A percentile compares a stretch with the other conserved stretches of the same genome.
Conservation (phyloP, 1,140 invertebrate species). For the Lepidurus apus region DNA sequence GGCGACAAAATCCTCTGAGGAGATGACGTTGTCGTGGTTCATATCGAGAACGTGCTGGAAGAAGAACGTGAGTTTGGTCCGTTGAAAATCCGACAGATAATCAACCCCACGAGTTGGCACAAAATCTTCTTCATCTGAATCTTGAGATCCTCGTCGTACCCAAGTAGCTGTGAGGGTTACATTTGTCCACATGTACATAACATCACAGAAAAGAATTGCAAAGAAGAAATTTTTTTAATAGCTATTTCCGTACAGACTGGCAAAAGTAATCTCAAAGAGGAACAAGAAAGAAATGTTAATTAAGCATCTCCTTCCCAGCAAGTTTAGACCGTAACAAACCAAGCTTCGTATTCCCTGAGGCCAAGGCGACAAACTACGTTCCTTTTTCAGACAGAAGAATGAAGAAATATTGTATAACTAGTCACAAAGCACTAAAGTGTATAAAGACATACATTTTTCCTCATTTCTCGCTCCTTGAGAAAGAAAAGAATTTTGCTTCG, state of each 20-base stretch:
- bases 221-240: background rate
- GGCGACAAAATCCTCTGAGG: constrained; percentile 60
- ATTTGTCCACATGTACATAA: background rate
- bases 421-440: no score
- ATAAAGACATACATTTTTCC: background rate
- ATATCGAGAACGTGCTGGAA: constrained; percentile 62
- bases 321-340: no score
- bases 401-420: no score
- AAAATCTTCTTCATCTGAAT: constrained; percentile 52
- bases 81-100: constrained; percentile 55
- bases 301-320: no score
- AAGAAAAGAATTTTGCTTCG: background rate
- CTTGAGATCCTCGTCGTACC: constrained; percentile 54
- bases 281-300: background rate
- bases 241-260: no score
- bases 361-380: no score
- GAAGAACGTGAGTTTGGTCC: constrained; percentile 61
- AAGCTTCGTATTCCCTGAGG: no score
- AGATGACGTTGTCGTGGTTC: constrained; percentile 62
- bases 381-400: no score
- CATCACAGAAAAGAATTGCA: background rate
- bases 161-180: constrained; percentile 52
- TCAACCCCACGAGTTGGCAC: constrained; percentile 43
- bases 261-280: background rate
- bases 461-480: background rate